Conservation (phyloP, 2,113 vertebrate genomes). For the Dasypus novemcinctus region DNA sequence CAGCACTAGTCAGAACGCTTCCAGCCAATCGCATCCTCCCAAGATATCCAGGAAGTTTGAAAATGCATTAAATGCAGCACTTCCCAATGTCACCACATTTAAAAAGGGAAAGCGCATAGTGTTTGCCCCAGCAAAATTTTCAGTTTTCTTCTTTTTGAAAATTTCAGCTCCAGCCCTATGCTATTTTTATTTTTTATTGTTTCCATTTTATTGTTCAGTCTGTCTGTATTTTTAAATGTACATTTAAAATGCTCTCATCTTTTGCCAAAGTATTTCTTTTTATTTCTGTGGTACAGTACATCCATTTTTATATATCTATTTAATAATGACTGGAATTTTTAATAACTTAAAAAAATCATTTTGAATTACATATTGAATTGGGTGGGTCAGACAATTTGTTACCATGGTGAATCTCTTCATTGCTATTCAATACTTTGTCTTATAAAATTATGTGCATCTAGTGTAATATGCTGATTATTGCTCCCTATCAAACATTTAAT, state of each 20-base stretch:
- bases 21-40: background rate
- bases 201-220: too few species aligned
- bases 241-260: background rate
- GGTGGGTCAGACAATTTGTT: slow-evolving; percentile 57
- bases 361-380: slow-evolving; percentile 49
- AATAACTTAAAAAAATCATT: slow-evolving; percentile 50
- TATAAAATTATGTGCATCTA: slow-evolving; percentile 63
- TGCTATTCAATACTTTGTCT: slow-evolving; percentile 59
- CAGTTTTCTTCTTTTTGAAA: background rate
- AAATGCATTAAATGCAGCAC: background rate
- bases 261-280: background rate
- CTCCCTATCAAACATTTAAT: slow-evolving; percentile 65
- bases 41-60: slow-evolving; percentile 18
- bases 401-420: slow-evolving; percentile 64
- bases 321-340: slow-evolving; percentile 37
- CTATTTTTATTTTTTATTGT: background rate
- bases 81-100: background rate
- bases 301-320: slow-evolving; percentile 16
- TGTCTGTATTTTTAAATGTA: background rate
- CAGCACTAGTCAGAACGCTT: background rate
- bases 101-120: background rate
- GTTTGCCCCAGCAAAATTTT: background rate
- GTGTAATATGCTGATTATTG: slow-evolving; percentile 64
- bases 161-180: slow-evolving; percentile 8
- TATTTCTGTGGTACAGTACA: background rate